Conservation (phyloP, 2,113 vertebrate species). For the Elachura formosa region DNA sequence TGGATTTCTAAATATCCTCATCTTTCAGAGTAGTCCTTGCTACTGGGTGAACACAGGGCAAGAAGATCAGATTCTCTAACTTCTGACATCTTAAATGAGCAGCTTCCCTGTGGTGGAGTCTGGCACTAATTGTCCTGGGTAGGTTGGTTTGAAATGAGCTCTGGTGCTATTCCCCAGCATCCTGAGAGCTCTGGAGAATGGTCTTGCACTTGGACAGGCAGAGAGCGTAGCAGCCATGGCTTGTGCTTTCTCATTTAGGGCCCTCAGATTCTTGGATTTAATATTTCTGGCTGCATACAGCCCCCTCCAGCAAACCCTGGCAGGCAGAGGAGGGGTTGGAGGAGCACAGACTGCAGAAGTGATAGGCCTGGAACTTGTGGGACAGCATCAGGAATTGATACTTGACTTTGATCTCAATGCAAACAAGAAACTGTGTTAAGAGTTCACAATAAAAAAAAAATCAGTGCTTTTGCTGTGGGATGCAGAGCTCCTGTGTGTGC, state of each 20-base stretch:
- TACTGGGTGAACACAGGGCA: neutral
- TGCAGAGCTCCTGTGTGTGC: neutral
- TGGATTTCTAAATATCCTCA: neutral
- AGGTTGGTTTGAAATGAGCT: neutral
- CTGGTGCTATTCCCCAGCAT: neutral
- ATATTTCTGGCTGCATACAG: neutral
- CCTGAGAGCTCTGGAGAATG: too few relatives aligned
- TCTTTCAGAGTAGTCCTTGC: neutral
- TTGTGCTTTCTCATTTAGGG: neutral
- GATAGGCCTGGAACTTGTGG: neutral
- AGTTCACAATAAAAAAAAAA: neutral
- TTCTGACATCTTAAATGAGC: neutral
- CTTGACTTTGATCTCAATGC: neutral
- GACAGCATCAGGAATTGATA: neutral
- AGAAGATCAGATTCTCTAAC: neutral
- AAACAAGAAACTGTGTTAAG: neutral
- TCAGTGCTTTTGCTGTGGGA: neutral
- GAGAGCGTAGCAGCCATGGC: neutral
- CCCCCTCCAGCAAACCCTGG: neutral
- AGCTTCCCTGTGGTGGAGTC: neutral
- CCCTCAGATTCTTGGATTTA: neutral
- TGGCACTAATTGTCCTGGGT: neutral
- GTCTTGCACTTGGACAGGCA: neutral
- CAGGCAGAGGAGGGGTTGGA: neutral
- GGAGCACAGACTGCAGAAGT: neutral